Percentiles rank a stretch among this genome's conserved stretches.
Evolutionary conservation across 2,113 vertebrate species (phyloP).

Genomic region (Phaethornis superciliosus): DNA sequence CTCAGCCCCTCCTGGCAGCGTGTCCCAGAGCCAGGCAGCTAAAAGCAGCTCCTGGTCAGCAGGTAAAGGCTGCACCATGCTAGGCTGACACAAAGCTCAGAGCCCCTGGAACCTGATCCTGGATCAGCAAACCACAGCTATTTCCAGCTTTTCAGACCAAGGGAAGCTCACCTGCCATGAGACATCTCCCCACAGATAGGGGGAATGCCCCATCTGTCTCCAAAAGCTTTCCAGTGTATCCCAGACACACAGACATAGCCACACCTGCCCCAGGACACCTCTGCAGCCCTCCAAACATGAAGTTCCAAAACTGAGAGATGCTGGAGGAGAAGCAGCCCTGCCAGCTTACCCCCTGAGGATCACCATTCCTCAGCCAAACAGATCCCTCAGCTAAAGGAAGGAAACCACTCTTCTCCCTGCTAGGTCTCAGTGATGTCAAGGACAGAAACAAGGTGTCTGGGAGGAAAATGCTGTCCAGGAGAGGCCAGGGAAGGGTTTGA

Average conservation of each 20-base stretch:
- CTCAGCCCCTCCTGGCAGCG: background rate
- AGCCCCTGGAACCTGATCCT: fast-evolving
- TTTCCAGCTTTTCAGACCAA: background rate
- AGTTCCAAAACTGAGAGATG: background rate
- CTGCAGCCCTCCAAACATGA: background rate
- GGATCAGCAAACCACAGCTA: background rate
- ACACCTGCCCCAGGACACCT: background rate
- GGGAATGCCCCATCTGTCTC: background rate
- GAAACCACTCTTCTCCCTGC: background rate
- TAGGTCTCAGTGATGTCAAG: background rate
- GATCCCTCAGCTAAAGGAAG: background rate
- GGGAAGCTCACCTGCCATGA: background rate
- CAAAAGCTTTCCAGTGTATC: background rate
- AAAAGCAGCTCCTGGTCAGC: background rate
- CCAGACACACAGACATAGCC: fast-evolving
- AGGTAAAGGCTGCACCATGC: background rate
- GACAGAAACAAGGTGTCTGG: background rate
- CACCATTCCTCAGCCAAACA: background rate
- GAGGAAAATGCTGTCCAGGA: background rate
- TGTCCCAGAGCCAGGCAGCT: background rate
- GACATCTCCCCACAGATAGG: fast-evolving
- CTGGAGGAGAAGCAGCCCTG: background rate
- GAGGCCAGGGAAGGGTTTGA: background rate
- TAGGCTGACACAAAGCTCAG: too few species aligned
- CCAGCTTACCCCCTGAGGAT: background rate